Percentiles rank a stretch among this genome's conserved stretches.
Evolutionary conservation across 2,888 invertebrate species (phyloP).

Genomic region (Melinopterus prodromus): DNA sequence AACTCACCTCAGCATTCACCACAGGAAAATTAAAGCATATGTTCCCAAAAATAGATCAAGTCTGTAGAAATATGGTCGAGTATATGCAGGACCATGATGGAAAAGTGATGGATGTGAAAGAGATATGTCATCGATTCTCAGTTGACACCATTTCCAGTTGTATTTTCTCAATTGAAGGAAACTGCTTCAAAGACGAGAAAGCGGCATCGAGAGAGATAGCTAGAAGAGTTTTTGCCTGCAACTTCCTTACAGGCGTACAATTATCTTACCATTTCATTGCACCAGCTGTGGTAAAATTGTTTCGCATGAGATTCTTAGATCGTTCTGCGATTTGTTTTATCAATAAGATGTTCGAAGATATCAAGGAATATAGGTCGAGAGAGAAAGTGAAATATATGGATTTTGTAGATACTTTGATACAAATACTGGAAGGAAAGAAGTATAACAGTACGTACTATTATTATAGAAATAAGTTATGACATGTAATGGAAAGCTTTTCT

Average conservation of each 20-base stretch:
- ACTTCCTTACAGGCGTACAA: constrained; percentile 24
- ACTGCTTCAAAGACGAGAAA: constrained; percentile 51
- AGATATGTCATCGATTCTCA: not conserved
- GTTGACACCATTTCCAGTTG: constrained; percentile 52
- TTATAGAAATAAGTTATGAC: constrained; percentile 42
- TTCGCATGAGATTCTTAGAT: not conserved
- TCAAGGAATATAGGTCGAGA: not conserved
- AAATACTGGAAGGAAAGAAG: not conserved
- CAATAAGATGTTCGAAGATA: not conserved
- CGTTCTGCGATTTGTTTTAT: not conserved
- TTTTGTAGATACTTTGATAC: not conserved
- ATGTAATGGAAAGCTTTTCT: not conserved
- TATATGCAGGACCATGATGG: constrained; percentile 18
- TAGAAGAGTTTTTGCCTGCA: constrained; percentile 48
- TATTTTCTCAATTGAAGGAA: constrained; percentile 57
- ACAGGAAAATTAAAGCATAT: constrained; percentile 65
- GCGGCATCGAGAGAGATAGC: constrained; percentile 53
- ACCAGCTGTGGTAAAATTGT: not conserved
- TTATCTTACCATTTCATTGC: not conserved
- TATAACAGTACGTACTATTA: not conserved
- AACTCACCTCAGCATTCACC: constrained; percentile 65
- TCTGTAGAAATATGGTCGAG: constrained; percentile 44
- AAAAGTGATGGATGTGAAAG: constrained; percentile 19
- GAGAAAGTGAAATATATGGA: not conserved
- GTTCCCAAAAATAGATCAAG: constrained; percentile 60